Evolutionary conservation across 2,888 invertebrate genomes (phyloP), one percentile per base, ranked within the genome.

Genomic region (Drosophila neotestacea): DNA sequence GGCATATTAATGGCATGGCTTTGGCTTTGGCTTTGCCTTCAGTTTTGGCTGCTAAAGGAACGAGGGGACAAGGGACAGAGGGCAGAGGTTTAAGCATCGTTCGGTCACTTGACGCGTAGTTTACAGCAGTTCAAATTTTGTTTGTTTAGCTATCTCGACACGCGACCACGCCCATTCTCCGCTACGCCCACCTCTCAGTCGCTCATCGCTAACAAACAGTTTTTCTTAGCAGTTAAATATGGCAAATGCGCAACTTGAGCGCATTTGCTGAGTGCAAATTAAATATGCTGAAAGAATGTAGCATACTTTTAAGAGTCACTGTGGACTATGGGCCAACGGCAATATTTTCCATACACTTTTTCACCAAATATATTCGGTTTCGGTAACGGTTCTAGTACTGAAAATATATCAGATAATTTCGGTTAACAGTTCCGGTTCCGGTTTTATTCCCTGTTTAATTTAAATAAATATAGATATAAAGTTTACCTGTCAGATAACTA

Each of bases 231-330:
- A 56, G 41, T 73, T 59, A 68, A 68, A 66, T 66, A 55, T 47
- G 62, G 77, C 50, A 78, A 87, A 87, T 81, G 82, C 79, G 73
- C 70, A 73, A 70, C 68, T 77, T 77, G 65, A 44, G 36, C 73
- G 73, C 67, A 71, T 82, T 83, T 70, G 67, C 73, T 50, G 72
- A 88, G 88, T 87, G 79, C 77, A 88, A 85, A 88, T 88, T 85
- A 90, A 88, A 90, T 87, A 88, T 87, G 85, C 76, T 13, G 47
- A 77, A 74, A 76, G 75, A 77, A 72, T 69, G 54, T 64, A 55
- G 64, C 69, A 64, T 68, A 60, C 73, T 69, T 72, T 65, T 38
- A 38, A 70, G 61, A 65, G 66, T 56, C 47, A 69, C 70, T 76
- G 62, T 52, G 56, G 10, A 52, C 52, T 10, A 0, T 70, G 70